Conservation (phyloP, 1,140 invertebrate genomes). For the Glossosoma conforme region DNA sequence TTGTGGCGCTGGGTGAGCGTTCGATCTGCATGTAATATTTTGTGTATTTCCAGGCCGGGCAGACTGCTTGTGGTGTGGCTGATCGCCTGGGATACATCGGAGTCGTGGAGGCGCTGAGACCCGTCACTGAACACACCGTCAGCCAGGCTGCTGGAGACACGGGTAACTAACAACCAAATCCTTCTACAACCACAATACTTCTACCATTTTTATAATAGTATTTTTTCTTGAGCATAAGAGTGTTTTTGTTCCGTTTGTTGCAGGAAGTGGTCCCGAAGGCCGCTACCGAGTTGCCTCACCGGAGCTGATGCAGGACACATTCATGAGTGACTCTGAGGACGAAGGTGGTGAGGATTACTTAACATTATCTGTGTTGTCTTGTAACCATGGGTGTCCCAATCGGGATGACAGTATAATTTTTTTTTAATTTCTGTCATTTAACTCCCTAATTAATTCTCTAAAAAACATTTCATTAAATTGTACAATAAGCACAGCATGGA, state of each 20-base stretch:
- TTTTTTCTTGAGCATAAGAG: too few relatives aligned
- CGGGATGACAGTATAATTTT: too few relatives aligned
- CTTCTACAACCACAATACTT: not conserved
- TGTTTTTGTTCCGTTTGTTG: conserved; percentile 25
- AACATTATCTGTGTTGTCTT: conserved; percentile 9
- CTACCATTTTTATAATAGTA: too few relatives aligned
- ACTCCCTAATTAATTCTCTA: too few relatives aligned
- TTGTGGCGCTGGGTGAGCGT: too few relatives aligned
- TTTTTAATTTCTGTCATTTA: too few relatives aligned
- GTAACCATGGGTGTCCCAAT: too few relatives aligned
- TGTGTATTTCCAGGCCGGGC: conserved; percentile 72
- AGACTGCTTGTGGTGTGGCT: conserved; percentile 94
- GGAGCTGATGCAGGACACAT: conserved; percentile 98
- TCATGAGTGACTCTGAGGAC: conserved; percentile 98
- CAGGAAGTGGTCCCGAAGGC: conserved; percentile 57
- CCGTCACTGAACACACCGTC: conserved; percentile 88
- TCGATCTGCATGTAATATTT: too few relatives aligned
- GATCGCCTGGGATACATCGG: conserved; percentile 96
- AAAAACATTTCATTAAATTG: too few relatives aligned
- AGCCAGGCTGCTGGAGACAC: conserved; percentile 65
- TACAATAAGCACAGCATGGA: too few relatives aligned
- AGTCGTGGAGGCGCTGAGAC: conserved; percentile 93
- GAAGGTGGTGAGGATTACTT: conserved; percentile 76
- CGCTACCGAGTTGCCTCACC: conserved; percentile 96
- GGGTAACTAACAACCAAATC: conserved; percentile 36